Conservation (phyloP, 2,113 vertebrate species). For the Thymallus thymallus region DNA sequence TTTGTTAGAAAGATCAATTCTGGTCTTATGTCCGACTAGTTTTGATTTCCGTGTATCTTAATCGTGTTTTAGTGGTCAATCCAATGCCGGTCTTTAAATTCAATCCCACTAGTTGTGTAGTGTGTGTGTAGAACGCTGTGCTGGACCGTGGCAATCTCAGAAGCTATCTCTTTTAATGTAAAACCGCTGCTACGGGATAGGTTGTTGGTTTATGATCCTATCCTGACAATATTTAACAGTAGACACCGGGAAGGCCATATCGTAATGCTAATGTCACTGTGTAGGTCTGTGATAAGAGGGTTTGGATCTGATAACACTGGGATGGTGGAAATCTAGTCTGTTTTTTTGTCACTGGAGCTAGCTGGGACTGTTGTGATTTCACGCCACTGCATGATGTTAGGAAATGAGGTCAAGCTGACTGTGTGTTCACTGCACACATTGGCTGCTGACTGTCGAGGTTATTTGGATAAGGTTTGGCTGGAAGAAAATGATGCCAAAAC, state of each 20-base stretch:
- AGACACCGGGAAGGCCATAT: background rate
- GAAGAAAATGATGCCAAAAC: background rate
- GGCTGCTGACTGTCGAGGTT: no score
- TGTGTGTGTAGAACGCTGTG: slow-evolving; percentile 21
- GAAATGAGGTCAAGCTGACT: background rate
- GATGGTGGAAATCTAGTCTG: background rate
- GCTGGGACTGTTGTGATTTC: background rate
- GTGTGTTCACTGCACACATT: background rate
- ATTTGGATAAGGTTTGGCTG: no score
- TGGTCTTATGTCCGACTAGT: no score
- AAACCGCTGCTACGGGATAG: background rate
- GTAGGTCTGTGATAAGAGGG: slow-evolving; percentile 19
- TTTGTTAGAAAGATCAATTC: no score
- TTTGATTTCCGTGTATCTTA: no score
- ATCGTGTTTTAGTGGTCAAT: no score
- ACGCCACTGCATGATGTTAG: background rate
- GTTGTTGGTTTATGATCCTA: background rate
- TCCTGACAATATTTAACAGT: slow-evolving; percentile 2
- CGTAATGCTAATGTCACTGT: slow-evolving; percentile 23
- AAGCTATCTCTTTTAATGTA: background rate
- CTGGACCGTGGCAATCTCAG: background rate
- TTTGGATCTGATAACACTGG: background rate
- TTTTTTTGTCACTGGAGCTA: background rate
- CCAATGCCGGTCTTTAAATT: background rate
- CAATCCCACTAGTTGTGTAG: background rate